Evolutionary conservation across 1,140 invertebrate genomes (phyloP).

Genomic region (Rhopalosiphum maidis): DNA sequence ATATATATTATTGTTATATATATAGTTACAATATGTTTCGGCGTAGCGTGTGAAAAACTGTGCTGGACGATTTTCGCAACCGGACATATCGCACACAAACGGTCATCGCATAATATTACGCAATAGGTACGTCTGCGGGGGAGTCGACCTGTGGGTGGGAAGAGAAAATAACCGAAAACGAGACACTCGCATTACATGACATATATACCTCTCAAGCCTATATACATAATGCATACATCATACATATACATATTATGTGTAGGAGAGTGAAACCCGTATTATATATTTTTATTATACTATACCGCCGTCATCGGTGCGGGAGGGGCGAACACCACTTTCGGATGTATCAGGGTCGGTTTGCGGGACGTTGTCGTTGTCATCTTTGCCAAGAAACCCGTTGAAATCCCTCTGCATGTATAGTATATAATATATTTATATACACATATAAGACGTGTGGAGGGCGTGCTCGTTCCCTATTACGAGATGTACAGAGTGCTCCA

Average conservation of each 20-base stretch:
- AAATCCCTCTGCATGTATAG: background rate
- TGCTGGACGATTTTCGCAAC: slow-evolving; percentile 10
- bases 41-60: background rate
- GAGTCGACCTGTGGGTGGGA: slow-evolving; percentile 7
- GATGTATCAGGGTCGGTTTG: slow-evolving; percentile 43
- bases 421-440: background rate
- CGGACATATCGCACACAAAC: slow-evolving; percentile 1
- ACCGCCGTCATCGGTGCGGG: background rate
- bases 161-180: background rate
- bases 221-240: no score
- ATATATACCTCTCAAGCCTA: background rate
- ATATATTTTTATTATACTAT: background rate
- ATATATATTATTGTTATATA: background rate
- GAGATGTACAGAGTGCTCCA: background rate
- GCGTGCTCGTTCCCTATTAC: background rate
- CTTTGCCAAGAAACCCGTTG: background rate
- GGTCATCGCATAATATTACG: background rate
- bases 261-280: slow-evolving; percentile 24
- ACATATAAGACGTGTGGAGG: background rate
- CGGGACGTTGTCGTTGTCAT: background rate
- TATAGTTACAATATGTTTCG: background rate
- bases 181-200: background rate
- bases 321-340: background rate
- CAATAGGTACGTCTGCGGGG: background rate
- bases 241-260: background rate